These are phyloP conservation scores for Drosophila neonasuta DNA, from an alignment of 2,888 invertebrate species.

Conservation along the genomic window DNA sequence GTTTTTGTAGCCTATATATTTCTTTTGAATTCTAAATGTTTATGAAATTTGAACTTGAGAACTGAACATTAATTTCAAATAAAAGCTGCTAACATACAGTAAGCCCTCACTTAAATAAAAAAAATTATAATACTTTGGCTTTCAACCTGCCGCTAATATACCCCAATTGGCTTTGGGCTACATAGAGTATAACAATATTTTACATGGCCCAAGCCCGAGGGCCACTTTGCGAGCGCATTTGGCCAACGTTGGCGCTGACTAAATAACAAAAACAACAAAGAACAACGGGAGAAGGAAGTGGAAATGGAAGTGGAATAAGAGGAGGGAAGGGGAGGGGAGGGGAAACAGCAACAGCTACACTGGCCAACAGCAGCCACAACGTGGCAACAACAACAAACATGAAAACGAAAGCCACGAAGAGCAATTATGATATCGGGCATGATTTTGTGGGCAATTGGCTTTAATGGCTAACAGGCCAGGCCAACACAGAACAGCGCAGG, in stretches of 20 bases:
- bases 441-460: constrained; percentile 78
- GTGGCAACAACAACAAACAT: constrained; percentile 16
- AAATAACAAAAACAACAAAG: constrained; percentile 47
- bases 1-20: too few species aligned
- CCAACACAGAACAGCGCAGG: constrained; percentile 5
- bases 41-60: too few species aligned
- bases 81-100: not conserved
- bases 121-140: too few species aligned
- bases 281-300: not conserved
- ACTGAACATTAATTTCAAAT: not conserved
- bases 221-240: constrained; percentile 51
- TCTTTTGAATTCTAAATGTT: too few species aligned
- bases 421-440: constrained; percentile 77
- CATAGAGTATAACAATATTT: constrained; percentile 61
- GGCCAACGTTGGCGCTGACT: constrained; percentile 64
- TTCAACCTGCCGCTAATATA: constrained; percentile 11
- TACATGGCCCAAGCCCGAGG: constrained; percentile 61
- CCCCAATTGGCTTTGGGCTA: constrained; percentile 20
- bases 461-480: constrained; percentile 64
- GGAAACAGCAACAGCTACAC: constrained; percentile 15
- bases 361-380: constrained; percentile 37
- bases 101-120: not conserved
- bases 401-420: constrained; percentile 69
- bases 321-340: not conserved
- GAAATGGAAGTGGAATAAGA: not conserved